Percentiles rank a stretch among this genome's conserved stretches.
Evolutionary conservation across 2,888 invertebrate species (phyloP).

Genomic region (Syrphus vitripennis): DNA sequence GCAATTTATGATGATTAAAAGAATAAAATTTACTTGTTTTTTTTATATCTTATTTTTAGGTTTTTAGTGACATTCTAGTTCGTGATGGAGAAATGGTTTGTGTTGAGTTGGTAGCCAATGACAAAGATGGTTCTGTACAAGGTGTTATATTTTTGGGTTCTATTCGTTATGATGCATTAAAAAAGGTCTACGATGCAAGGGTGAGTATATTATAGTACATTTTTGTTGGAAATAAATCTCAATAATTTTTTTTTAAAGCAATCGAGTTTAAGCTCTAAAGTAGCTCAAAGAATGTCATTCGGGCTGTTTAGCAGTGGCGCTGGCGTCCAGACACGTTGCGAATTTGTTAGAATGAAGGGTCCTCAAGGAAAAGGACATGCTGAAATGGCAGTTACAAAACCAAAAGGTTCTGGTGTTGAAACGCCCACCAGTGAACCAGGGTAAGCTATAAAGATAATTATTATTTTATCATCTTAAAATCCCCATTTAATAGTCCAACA

Average conservation of each 20-base stretch:
- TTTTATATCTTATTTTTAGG: slow-evolving; percentile 86
- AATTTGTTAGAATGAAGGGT: slow-evolving; percentile 99
- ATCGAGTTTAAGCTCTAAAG: slow-evolving; percentile 96
- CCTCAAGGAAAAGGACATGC: slow-evolving; percentile 98
- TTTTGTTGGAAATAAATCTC: not conserved
- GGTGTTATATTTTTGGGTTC: slow-evolving; percentile 98
- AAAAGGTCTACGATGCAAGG: slow-evolving; percentile 97
- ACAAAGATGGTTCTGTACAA: slow-evolving; percentile 91
- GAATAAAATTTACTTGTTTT: not conserved
- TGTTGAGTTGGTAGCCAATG: slow-evolving; percentile 97
- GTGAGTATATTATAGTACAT: slow-evolving; percentile 86
- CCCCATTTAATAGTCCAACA: not conserved
- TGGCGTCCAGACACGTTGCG: slow-evolving; percentile 90
- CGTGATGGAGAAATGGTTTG: slow-evolving; percentile 99
- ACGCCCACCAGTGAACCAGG: slow-evolving; percentile 97
- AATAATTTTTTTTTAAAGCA: slow-evolving; percentile 81
- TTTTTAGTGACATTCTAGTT: slow-evolving; percentile 98
- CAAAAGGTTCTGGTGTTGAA: slow-evolving; percentile 95
- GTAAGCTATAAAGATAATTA: slow-evolving; percentile 72
- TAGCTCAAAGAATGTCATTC: slow-evolving; percentile 97
- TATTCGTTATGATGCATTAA: slow-evolving; percentile 97
- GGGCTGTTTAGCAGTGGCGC: slow-evolving; percentile 90
- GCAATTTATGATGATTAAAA: slow-evolving; percentile 22
- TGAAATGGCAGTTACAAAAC: slow-evolving; percentile 98
- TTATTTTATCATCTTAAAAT: not conserved